A percentile compares a stretch with the other conserved stretches of the same genome.
These are phyloP conservation scores for Callyntrura guangdongensis DNA, from an alignment of 2,888 invertebrate species.

Conservation along the genomic window DNA sequence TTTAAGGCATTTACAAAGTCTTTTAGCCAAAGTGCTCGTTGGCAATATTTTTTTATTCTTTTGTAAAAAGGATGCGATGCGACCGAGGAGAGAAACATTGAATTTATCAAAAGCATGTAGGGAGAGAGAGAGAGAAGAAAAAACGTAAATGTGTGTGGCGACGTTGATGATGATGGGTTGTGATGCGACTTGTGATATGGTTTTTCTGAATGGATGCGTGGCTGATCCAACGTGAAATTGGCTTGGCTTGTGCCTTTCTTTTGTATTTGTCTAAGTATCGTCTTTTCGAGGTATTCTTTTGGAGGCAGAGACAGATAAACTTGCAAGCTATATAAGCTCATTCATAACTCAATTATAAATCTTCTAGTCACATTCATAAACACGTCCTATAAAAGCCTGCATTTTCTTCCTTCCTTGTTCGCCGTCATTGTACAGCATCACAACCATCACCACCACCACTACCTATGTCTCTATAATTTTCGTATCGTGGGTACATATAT, in stretches of 20 bases:
- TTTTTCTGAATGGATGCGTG: conserved; percentile 73
- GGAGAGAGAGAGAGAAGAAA: not conserved
- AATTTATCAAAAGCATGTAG: not conserved
- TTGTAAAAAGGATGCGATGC: too few species aligned
- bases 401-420: conserved; percentile 12
- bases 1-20: too few species aligned
- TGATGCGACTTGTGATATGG: conserved; percentile 63
- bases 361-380: conserved; percentile 18
- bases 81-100: not conserved
- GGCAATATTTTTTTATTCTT: too few species aligned
- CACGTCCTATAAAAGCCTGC: not conserved
- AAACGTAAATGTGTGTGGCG: conserved; percentile 31
- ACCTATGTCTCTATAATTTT: conserved; percentile 14
- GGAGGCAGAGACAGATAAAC: conserved; percentile 21
- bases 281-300: conserved; percentile 23
- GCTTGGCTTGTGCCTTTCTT: conserved; percentile 68
- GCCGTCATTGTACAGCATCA: not conserved
- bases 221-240: conserved; percentile 73
- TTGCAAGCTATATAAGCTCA: conserved; percentile 3
- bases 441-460: not conserved
- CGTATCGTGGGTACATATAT: not conserved
- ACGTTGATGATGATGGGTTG: conserved; percentile 44
- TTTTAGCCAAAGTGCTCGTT: too few species aligned
- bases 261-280: conserved; percentile 39
- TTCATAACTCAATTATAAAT: conserved; percentile 35